phyloP scores from a whole-genome alignment of 1,140 invertebrate species.

The Formica exsecta region DNA sequence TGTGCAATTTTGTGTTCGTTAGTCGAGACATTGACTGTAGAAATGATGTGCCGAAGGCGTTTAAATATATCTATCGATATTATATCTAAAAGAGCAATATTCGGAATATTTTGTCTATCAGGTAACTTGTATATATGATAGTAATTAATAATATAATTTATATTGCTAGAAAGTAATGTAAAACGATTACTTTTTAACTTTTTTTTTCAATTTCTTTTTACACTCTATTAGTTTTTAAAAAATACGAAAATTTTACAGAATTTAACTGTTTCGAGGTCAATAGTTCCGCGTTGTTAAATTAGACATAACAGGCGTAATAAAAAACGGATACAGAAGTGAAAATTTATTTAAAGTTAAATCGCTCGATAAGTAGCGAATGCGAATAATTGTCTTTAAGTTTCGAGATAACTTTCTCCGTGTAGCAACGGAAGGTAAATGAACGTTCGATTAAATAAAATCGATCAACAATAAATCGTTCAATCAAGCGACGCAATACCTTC shows the following conservation, averaged over 20 bases:
- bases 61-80: neutral
- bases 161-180: neutral
- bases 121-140: neutral
- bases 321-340: constrained; percentile 15
- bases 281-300: constrained; percentile 10
- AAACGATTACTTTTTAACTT: constrained; percentile 5
- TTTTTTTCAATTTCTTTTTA: neutral
- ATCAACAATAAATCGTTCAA: constrained; percentile 63
- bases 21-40: neutral
- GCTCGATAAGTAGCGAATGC: constrained; percentile 33
- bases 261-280: neutral
- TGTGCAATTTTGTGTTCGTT: constrained; percentile 14
- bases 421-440: constrained; percentile 23
- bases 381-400: constrained; percentile 10
- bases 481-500: constrained; percentile 57
- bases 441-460: constrained; percentile 56
- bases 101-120: neutral
- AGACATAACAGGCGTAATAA: neutral
- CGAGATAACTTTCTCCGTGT: constrained; percentile 44
- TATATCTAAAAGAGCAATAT: neutral
- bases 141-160: constrained; percentile 16
- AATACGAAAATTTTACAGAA: neutral
- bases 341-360: constrained; percentile 48
- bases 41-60: neutral
- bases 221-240: neutral